Percentiles rank a stretch among this genome's conserved stretches.
These are phyloP conservation scores for Papilio protenor DNA, from an alignment of 2,888 invertebrate species.

Conservation along the genomic window DNA sequence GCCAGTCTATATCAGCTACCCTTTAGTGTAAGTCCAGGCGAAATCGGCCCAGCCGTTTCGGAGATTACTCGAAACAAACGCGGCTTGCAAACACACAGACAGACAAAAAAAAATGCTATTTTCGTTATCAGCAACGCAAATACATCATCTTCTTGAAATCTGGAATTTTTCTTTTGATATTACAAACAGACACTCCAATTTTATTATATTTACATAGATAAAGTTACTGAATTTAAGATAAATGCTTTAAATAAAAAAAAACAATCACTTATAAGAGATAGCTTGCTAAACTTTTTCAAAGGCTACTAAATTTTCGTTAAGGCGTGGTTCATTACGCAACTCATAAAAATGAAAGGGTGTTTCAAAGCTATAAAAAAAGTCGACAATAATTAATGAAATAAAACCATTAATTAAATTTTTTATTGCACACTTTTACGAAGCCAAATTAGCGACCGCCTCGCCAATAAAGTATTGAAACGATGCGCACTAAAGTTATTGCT, in stretches of 20 bases:
- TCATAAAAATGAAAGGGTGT: conserved; percentile 2
- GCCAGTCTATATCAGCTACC: too few relatives aligned
- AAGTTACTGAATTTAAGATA: not conserved
- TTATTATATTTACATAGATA: not conserved
- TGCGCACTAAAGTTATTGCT: conserved; percentile 28
- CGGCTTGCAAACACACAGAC: too few relatives aligned
- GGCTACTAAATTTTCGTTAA: not conserved
- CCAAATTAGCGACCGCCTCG: conserved; percentile 29
- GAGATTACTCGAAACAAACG: too few relatives aligned
- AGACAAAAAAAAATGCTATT: too few relatives aligned
- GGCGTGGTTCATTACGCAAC: conserved; percentile 5
- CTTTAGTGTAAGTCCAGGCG: too few relatives aligned
- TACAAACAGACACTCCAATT: too few relatives aligned
- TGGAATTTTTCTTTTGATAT: too few relatives aligned
- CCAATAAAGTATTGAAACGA: conserved; percentile 22
- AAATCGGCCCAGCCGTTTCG: too few relatives aligned
- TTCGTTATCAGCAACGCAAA: too few relatives aligned
- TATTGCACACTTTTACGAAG: conserved; percentile 33
- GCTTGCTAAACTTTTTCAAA: not conserved
- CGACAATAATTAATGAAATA: conserved; percentile 16
- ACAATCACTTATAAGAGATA: not conserved
- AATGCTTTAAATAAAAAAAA: not conserved
- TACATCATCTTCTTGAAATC: too few relatives aligned
- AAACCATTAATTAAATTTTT: conserved; percentile 20
- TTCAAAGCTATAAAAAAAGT: conserved; percentile 10